Evolutionary conservation across 64 coral and sea anemone genomes (phyloP).

Genomic region (Orbicella faveolata): DNA sequence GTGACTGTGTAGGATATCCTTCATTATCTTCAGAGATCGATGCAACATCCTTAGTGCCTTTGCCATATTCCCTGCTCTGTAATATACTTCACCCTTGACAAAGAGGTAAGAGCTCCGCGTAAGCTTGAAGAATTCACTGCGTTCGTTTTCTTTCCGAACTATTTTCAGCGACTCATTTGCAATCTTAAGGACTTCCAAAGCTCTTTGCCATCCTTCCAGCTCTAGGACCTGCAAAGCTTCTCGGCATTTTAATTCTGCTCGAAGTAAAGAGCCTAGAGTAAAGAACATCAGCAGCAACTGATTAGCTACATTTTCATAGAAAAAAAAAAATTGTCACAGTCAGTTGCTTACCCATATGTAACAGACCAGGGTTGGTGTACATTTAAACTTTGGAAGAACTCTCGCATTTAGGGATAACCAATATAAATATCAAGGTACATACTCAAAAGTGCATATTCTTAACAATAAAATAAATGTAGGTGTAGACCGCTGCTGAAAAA

Average conservation of each 20-base stretch:
- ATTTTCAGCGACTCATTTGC: not conserved
- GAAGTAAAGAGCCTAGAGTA: not conserved
- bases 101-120: conserved; percentile 17
- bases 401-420: too few relatives aligned
- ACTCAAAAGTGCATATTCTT: too few relatives aligned
- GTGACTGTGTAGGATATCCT: conserved; percentile 16
- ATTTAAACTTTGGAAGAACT: too few relatives aligned
- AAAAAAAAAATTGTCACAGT: too few relatives aligned
- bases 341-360: not conserved
- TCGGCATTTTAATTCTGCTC: conserved; percentile 3
- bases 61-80: not conserved
- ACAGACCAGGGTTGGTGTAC: too few relatives aligned
- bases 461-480: too few relatives aligned
- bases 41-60: not conserved
- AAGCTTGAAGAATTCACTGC: not conserved
- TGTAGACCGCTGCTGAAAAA: too few relatives aligned
- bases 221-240: conserved; percentile 13
- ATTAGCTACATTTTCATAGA: not conserved
- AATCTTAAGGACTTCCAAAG: not conserved
- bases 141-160: not conserved
- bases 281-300: not conserved
- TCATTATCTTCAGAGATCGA: conserved; percentile 15
- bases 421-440: too few relatives aligned
- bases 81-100: conserved; percentile 26
- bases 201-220: conserved; percentile 16